Evolutionary conservation across 1,140 invertebrate species (phyloP).

Genomic region (Drepana arcuata): DNA sequence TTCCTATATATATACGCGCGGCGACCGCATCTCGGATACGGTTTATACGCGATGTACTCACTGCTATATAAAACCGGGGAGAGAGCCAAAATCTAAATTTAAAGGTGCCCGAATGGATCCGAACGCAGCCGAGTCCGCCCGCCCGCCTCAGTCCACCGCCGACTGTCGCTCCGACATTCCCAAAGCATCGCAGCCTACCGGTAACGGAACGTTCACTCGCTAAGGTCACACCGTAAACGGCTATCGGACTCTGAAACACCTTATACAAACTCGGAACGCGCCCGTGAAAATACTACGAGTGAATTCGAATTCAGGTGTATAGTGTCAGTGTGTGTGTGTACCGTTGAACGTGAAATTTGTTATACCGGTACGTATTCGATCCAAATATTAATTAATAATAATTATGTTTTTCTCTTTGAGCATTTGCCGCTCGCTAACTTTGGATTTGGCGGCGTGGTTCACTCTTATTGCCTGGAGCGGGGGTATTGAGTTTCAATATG

Average conservation of each 20-base stretch:
- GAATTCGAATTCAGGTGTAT: slow-evolving; percentile 35
- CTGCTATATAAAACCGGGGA: slow-evolving; percentile 70
- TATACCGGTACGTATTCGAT: slow-evolving; percentile 43
- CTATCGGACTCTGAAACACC: slow-evolving; percentile 30
- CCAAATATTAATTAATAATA: too few species aligned
- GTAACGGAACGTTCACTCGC: slow-evolving; percentile 39
- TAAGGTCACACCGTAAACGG: slow-evolving; percentile 33
- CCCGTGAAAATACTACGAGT: slow-evolving; percentile 26
- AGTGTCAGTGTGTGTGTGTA: slow-evolving; percentile 49
- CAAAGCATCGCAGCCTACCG: slow-evolving; percentile 44
- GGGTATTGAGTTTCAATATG: slow-evolving; percentile 60
- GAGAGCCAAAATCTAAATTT: slow-evolving; percentile 69
- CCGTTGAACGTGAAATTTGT: slow-evolving; percentile 34
- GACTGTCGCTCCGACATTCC: slow-evolving; percentile 56
- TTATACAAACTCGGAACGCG: slow-evolving; percentile 40
- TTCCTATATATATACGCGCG: slow-evolving; percentile 54
- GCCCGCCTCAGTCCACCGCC: slow-evolving; percentile 62
- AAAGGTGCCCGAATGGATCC: slow-evolving; percentile 53
- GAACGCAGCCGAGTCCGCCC: slow-evolving; percentile 54
- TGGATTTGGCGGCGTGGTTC: slow-evolving; percentile 22
- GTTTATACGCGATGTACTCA: slow-evolving; percentile 68
- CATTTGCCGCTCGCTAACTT: slow-evolving; percentile 15
- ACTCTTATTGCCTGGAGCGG: slow-evolving; percentile 29
- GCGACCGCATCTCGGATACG: slow-evolving; percentile 59
- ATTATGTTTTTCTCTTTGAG: slow-evolving; percentile 18